Evolutionary conservation across 2,113 vertebrate genomes (phyloP), one percentile per base, ranked within the genome.

Genomic region (Geococcyx californianus): DNA sequence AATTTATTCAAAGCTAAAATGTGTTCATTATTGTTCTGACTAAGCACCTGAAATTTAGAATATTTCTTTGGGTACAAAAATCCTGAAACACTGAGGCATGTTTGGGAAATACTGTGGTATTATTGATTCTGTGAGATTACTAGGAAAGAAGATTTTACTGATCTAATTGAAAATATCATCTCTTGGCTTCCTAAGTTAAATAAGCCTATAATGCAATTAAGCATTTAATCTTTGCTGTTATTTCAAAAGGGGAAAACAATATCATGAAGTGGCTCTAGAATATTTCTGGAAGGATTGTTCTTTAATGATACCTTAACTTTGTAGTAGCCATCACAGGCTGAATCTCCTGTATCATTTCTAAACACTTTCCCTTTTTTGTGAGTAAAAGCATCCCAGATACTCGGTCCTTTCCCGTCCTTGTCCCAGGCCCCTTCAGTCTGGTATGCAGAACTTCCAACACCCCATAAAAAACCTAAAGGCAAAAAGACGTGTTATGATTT

Each of bases 341-440:
- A 97, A 81, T 99, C 99, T 54, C 98, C 99, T 0, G 98, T 99
- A 40, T 99, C 97, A 5, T 98, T 99, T 78, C 96, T 94, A 3
- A 98, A 92, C 64, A 98, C 98, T 70, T 97, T 98, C 42, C 98
- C 99, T 74, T 98, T 98, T 42, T 97, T 97, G 87, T 99, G 99
- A 11, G 98, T 98, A 90, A 99, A 99, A 92, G 93, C 97, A 4
- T 99, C 99, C 99, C 99, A 99, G 95, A 99, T 99, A 93, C 99
- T 99, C 26, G 98, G 97, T 76, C 99, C 99, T 98, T 99, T 99
- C 78, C 99, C 98, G 62, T 99, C 99, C 94, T 98, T 98, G 97
- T 99, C 98, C 99, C 99, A 99, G 76, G 99, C 99, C 58, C 99
- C 99, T 97, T 99, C 99, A 1, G 99, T 99, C 97, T 99, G 99